These are phyloP conservation scores for Platycercus adscitus DNA, from an alignment of 2,113 vertebrate genomes.

Conservation along the genomic window DNA sequence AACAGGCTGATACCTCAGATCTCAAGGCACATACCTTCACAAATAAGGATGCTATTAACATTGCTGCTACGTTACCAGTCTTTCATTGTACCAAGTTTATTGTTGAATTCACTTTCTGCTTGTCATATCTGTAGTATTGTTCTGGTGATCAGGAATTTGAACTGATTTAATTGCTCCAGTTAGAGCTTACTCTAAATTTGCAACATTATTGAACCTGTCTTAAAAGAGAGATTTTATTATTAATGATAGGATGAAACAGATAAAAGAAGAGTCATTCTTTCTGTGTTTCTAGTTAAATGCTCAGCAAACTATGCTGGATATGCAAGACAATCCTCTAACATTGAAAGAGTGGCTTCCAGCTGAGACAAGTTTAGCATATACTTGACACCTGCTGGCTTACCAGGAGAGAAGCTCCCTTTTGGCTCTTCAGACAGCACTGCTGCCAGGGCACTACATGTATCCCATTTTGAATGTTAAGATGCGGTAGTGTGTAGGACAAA, in stretches of 20 bases:
- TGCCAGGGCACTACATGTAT: constrained; percentile 15
- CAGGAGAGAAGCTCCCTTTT: background rate
- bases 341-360: constrained; percentile 34
- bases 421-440: background rate
- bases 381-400: constrained; percentile 19
- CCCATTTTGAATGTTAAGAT: background rate
- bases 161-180: constrained; percentile 13
- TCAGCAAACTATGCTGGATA: background rate
- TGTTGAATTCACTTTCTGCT: background rate
- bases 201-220: background rate
- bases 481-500: background rate
- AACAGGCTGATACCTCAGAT: background rate
- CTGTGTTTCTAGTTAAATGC: background rate
- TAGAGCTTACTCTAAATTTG: background rate
- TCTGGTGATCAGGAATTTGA: background rate
- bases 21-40: background rate
- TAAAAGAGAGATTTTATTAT: constrained; percentile 22
- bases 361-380: background rate
- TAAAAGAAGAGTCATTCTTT: constrained; percentile 25
- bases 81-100: background rate
- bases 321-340: background rate
- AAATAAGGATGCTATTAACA: background rate
- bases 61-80: background rate
- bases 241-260: background rate
- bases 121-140: background rate